Percentiles rank a stretch among this genome's conserved stretches.
These are phyloP conservation scores for Fistularia tabacaria DNA, from an alignment of 2,797 vertebrate species.

Conservation along the genomic window DNA sequence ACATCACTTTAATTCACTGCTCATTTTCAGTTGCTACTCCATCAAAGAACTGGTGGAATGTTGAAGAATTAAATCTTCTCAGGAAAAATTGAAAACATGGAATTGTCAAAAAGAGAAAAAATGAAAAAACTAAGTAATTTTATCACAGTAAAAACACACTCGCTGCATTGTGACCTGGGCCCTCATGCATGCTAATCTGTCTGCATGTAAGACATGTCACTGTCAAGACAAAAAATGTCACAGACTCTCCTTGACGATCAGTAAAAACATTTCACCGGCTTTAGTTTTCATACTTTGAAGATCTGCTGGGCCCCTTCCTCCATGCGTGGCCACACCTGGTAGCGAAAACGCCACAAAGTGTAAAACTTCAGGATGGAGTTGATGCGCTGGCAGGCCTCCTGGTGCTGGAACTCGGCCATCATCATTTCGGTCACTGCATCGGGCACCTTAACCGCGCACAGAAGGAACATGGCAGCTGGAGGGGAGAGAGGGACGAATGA, in stretches of 20 bases:
- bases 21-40: no score
- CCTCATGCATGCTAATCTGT: not conserved
- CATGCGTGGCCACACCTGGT: conserved; percentile 99
- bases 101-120: no score
- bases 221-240: no score
- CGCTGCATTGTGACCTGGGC: not conserved
- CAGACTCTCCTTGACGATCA: no score
- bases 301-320: conserved; percentile 99
- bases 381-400: conserved; percentile 93
- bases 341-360: conserved; percentile 97
- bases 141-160: not conserved
- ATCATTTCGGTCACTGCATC: conserved; percentile 97
- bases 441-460: conserved; percentile 96
- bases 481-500: not conserved
- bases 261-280: no score
- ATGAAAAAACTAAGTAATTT: no score
- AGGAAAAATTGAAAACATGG: no score
- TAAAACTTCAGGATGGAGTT: conserved; percentile 96
- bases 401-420: conserved; percentile 97
- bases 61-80: no score
- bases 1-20: no score
- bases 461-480: conserved; percentile 96
- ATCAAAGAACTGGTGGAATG: no score
- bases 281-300: conserved; percentile 83
- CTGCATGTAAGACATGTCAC: not conserved